These are phyloP conservation scores for Lonchura striata DNA, from an alignment of 2,113 vertebrate genomes.

Conservation along the genomic window DNA sequence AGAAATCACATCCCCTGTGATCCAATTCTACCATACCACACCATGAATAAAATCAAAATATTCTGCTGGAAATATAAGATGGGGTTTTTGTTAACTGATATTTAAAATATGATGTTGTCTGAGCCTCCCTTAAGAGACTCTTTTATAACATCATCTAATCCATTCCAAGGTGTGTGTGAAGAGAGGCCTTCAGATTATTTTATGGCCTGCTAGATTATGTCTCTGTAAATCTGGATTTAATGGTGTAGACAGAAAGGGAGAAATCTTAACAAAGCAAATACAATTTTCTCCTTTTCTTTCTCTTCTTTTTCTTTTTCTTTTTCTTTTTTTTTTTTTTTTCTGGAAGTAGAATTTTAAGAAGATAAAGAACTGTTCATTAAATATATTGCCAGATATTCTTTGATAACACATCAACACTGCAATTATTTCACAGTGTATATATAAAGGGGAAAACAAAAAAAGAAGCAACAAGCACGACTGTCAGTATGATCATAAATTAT, in stretches of 20 bases:
- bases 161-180: not conserved
- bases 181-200: not conserved
- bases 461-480: not conserved
- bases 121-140: not conserved
- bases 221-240: not conserved
- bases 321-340: not conserved
- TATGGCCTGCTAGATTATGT: not conserved
- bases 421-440: not conserved
- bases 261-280: not conserved
- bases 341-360: not conserved
- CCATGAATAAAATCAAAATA: not conserved
- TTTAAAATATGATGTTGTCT: not conserved
- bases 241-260: not conserved
- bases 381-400: not conserved
- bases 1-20: not conserved
- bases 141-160: not conserved
- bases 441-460: accelerated
- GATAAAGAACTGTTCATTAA: not conserved
- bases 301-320: not conserved
- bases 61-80: not conserved
- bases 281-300: not conserved
- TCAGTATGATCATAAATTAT: not conserved
- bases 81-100: not conserved
- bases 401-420: not conserved
- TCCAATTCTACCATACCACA: not conserved